Evolutionary conservation across 2,113 vertebrate genomes (phyloP).

Genomic region (Carassius gibelio): DNA sequence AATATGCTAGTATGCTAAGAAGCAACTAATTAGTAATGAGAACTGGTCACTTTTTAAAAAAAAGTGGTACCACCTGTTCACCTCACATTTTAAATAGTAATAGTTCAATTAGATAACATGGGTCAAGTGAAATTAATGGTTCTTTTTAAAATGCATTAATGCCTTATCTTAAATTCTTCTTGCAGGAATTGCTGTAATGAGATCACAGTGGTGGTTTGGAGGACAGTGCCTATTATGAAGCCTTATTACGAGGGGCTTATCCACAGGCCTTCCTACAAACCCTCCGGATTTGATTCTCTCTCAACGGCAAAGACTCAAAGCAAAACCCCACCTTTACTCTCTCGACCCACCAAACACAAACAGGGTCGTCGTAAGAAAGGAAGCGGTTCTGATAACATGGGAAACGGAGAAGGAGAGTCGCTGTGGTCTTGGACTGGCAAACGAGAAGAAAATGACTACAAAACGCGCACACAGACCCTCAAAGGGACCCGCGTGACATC

Average conservation of each 20-base stretch:
- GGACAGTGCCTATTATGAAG: conserved; percentile 81
- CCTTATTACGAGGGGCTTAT: conserved; percentile 75
- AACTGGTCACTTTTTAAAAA: too few relatives aligned
- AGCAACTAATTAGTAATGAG: too few relatives aligned
- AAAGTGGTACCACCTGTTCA: too few relatives aligned
- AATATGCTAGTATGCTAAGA: too few relatives aligned
- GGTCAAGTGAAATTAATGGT: too few relatives aligned
- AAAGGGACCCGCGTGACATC: conserved; percentile 77
- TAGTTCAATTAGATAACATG: neutral
- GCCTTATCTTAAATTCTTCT: conserved; percentile 8
- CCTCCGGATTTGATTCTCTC: conserved; percentile 69
- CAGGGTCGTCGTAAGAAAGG: conserved; percentile 72
- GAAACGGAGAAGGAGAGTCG: conserved; percentile 72
- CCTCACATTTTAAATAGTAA: neutral
- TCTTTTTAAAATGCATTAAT: neutral
- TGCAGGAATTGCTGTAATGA: conserved; percentile 83
- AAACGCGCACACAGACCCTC: conserved; percentile 65
- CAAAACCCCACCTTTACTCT: conserved; percentile 72
- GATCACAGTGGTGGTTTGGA: conserved; percentile 88
- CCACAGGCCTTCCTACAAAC: conserved; percentile 76
- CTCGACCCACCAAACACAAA: conserved; percentile 74
- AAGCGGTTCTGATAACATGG: conserved; percentile 59
- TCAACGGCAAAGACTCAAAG: conserved; percentile 75
- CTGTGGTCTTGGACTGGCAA: conserved; percentile 75
- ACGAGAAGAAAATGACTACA: conserved; percentile 77